Percentiles rank a stretch among this genome's conserved stretches.
phyloP scores from a whole-genome alignment of 2,797 vertebrate genomes.

The Falco concolor region DNA sequence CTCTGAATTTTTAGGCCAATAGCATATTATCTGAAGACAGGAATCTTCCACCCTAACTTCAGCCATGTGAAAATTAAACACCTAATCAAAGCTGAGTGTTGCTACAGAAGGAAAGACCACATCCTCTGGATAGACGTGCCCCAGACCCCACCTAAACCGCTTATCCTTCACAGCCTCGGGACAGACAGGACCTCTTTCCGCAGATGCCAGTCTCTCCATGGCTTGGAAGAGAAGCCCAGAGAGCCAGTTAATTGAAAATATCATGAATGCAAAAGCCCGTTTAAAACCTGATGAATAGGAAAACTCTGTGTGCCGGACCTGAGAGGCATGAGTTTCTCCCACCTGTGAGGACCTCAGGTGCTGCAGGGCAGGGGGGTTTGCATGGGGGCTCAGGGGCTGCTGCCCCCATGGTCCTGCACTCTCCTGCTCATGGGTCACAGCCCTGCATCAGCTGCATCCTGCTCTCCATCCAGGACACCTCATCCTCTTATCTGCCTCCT shows the following conservation, averaged over 20 bases:
- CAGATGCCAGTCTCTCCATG: accelerated
- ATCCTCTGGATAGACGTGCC: not conserved
- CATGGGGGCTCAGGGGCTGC: not conserved
- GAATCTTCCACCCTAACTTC: not conserved
- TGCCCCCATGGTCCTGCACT: accelerated
- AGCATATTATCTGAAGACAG: not conserved
- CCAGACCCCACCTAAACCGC: not conserved
- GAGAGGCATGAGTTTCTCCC: not conserved
- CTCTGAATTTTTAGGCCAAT: not conserved
- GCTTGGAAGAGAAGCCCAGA: not conserved
- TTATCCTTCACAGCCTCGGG: not conserved
- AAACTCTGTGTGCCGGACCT: not conserved
- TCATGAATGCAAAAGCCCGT: not conserved
- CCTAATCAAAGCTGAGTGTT: not conserved
- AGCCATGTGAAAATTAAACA: not conserved
- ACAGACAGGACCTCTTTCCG: not conserved
- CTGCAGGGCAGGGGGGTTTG: not conserved
- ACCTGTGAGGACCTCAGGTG: no score
- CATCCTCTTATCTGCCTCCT: not conserved
- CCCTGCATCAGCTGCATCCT: not conserved
- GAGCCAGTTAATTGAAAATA: not conserved
- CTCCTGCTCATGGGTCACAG: not conserved
- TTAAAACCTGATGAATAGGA: not conserved
- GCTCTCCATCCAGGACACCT: not conserved
- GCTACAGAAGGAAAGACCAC: not conserved